Conservation (phyloP, 2,113 vertebrate genomes). For the Ranitomeya variabilis region DNA sequence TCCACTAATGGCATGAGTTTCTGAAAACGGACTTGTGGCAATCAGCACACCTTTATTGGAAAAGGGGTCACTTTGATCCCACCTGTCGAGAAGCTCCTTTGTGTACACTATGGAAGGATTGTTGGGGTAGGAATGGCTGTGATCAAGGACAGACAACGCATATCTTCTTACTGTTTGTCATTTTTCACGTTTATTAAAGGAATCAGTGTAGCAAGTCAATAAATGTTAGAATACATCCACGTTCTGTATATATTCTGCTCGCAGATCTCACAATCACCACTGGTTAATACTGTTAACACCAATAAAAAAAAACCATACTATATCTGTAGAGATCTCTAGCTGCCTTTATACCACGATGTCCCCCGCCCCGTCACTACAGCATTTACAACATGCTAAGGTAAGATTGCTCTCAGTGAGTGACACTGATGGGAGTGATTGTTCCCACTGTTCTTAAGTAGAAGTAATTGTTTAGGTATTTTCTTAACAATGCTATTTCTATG, state of each 20-base stretch:
- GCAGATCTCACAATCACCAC: slow-evolving; percentile 1
- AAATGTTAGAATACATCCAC: slow-evolving; percentile 9
- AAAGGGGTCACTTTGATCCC: no score
- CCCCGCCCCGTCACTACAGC: neutral
- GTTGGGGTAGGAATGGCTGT: no score
- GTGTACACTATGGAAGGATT: no score
- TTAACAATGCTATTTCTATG: no score
- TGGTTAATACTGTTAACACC: neutral
- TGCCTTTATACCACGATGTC: neutral
- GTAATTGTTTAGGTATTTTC: no score
- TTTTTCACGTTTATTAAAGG: slow-evolving; percentile 7
- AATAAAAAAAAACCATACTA: neutral
- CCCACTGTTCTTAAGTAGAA: no score
- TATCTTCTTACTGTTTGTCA: neutral
- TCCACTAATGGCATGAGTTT: no score
- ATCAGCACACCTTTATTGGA: no score
- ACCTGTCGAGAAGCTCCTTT: no score
- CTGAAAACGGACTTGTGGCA: no score
- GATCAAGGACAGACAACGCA: neutral
- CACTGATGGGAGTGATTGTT: no score
- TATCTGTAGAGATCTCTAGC: neutral
- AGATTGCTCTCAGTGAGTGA: neutral
- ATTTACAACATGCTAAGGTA: neutral
- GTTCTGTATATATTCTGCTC: neutral
- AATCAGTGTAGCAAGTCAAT: neutral